A percentile compares a stretch with the other conserved stretches of the same genome.
These are phyloP conservation scores for Erebia epiphron DNA, from an alignment of 2,888 invertebrate species.

Conservation along the genomic window DNA sequence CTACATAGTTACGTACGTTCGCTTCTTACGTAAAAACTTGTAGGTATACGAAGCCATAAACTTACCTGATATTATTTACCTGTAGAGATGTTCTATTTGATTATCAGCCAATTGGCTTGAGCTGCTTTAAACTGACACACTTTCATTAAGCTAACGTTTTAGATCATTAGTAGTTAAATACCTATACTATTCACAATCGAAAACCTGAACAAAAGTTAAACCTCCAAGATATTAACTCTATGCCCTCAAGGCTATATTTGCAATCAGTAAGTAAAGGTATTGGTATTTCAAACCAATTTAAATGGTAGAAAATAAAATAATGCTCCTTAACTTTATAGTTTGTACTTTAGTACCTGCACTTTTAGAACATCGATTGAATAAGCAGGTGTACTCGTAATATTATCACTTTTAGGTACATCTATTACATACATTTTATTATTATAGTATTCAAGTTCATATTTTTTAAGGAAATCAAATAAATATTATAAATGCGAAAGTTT, in stretches of 20 bases:
- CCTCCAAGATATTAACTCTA: too few relatives aligned
- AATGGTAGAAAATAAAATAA: neutral
- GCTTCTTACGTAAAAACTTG: too few relatives aligned
- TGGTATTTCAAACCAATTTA: slow-evolving; percentile 25
- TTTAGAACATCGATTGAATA: neutral
- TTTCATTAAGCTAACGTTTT: slow-evolving; percentile 14
- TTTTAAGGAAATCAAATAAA: too few relatives aligned
- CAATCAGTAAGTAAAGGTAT: slow-evolving; percentile 33
- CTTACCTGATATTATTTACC: too few relatives aligned
- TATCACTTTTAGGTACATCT: too few relatives aligned
- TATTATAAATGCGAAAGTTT: too few relatives aligned
- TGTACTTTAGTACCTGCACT: too few relatives aligned
- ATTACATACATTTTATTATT: too few relatives aligned
- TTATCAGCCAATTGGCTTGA: neutral
- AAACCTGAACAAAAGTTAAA: slow-evolving; percentile 32
- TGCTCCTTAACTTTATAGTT: neutral
- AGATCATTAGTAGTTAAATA: neutral
- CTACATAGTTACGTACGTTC: too few relatives aligned
- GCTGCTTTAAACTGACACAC: slow-evolving; percentile 1
- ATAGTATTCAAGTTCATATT: too few relatives aligned
- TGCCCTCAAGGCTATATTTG: slow-evolving; percentile 37
- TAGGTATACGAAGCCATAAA: too few relatives aligned
- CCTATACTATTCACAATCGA: slow-evolving; percentile 20
- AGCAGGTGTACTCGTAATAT: neutral
- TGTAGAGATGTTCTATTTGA: neutral